Conservation (phyloP, 2,113 vertebrate genomes). For the Psittacula cyanocephala region DNA sequence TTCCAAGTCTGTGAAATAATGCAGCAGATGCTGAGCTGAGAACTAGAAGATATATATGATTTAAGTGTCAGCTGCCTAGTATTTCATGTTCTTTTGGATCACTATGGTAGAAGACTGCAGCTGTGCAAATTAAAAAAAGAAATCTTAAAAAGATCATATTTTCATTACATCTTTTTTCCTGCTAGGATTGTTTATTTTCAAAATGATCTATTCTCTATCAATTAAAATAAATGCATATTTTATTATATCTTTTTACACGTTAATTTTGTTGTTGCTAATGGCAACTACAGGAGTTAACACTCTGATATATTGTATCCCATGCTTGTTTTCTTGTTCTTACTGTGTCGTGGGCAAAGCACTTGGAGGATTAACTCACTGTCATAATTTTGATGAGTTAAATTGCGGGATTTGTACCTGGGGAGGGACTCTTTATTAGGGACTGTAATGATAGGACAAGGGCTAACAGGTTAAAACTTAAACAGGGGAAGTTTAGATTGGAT, state of each 20-base stretch:
- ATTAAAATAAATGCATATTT: constrained; percentile 16
- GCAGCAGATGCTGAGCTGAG: constrained; percentile 21
- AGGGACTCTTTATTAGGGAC: background rate
- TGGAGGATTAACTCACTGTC: too few relatives aligned
- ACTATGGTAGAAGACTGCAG: constrained; percentile 13
- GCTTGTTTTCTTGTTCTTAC: background rate
- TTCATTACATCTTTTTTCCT: background rate
- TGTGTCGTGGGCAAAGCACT: too few relatives aligned
- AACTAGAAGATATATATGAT: constrained; percentile 1
- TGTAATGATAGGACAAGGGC: background rate
- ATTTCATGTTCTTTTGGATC: constrained; percentile 38
- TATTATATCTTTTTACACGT: background rate
- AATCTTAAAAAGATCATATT: background rate
- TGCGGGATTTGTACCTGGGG: background rate
- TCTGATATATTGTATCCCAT: background rate
- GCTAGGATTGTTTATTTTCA: background rate
- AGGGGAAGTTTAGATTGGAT: background rate
- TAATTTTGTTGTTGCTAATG: constrained; percentile 53
- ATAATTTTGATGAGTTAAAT: too few relatives aligned
- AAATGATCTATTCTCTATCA: background rate
- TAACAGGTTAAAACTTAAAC: background rate
- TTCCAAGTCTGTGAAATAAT: constrained; percentile 15
- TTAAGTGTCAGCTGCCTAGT: constrained; percentile 30
- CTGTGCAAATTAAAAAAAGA: constrained; percentile 43
- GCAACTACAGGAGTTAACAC: constrained; percentile 53